Evolutionary conservation across 2,797 vertebrate species (phyloP).

Genomic region (Girardinus metallicus): DNA sequence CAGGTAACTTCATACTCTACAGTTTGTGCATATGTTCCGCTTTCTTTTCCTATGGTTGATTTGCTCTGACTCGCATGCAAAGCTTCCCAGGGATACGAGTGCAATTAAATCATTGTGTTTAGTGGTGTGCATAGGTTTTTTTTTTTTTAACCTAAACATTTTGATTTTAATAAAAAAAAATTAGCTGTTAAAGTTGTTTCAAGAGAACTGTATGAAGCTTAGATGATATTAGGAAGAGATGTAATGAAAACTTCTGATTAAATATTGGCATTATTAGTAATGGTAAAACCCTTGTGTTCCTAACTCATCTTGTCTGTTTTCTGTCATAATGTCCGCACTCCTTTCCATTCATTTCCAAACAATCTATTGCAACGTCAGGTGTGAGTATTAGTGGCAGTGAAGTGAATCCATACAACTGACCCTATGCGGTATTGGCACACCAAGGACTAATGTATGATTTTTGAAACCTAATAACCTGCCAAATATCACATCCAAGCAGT

Average conservation of each 20-base stretch:
- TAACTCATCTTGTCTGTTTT: neutral
- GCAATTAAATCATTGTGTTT: constrained; percentile 4
- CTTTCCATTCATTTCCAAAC: neutral
- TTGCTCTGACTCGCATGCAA: constrained; percentile 38
- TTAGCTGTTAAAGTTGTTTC: constrained; percentile 41
- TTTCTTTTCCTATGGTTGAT: constrained; percentile 52
- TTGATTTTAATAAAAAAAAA: constrained; percentile 21
- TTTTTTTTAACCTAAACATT: constrained; percentile 41
- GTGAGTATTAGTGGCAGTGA: neutral
- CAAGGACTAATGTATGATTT: neutral
- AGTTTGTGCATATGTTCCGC: constrained; percentile 35
- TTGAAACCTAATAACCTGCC: neutral
- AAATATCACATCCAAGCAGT: neutral
- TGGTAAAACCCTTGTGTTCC: neutral
- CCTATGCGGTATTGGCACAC: neutral
- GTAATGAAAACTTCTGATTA: neutral
- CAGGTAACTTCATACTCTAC: constrained; percentile 53
- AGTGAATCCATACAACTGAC: neutral
- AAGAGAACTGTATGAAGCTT: constrained; percentile 5
- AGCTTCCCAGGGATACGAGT: constrained; percentile 16
- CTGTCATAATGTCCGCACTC: neutral
- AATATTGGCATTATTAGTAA: neutral
- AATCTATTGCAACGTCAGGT: neutral
- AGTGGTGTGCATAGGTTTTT: constrained; percentile 7
- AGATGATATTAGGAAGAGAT: neutral